Conservation (phyloP, 1,140 invertebrate species). For the Tribolium castaneum region DNA sequence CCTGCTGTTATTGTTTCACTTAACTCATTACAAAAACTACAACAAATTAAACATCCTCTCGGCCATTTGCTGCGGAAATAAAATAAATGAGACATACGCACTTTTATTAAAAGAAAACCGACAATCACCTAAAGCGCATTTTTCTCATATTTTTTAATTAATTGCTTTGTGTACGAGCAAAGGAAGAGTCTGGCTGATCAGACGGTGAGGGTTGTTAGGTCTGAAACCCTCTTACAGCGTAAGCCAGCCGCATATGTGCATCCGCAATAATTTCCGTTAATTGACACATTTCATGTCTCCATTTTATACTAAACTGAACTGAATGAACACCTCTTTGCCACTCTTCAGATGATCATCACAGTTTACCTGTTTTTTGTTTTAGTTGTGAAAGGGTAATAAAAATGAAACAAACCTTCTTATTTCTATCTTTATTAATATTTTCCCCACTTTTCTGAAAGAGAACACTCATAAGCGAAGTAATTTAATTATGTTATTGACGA, state of each 20-base stretch:
- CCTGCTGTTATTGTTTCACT: neutral
- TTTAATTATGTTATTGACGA: too few relatives aligned
- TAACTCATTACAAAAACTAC: slow-evolving; percentile 9
- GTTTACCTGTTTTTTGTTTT: neutral
- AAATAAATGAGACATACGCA: neutral
- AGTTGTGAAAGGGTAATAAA: too few relatives aligned
- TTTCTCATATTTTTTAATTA: slow-evolving; percentile 9
- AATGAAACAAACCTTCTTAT: too few relatives aligned
- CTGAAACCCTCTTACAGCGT: slow-evolving; percentile 1
- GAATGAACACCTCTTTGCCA: neutral
- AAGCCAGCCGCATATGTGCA: slow-evolving; percentile 36
- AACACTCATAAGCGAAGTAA: too few relatives aligned
- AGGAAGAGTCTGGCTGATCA: neutral
- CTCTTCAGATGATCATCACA: neutral
- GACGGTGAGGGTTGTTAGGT: slow-evolving; percentile 4
- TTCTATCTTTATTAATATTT: too few relatives aligned
- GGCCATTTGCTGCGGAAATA: slow-evolving; percentile 5
- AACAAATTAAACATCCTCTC: slow-evolving; percentile 33
- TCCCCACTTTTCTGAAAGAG: too few relatives aligned
- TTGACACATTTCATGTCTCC: slow-evolving; percentile 26
- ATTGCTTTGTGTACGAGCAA: neutral
- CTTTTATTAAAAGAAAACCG: neutral
- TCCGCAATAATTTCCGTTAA: slow-evolving; percentile 40
- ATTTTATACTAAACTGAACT: neutral
- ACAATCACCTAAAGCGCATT: neutral